phyloP scores from a whole-genome alignment of 1,140 invertebrate species.

The Pachypsylla venusta region DNA sequence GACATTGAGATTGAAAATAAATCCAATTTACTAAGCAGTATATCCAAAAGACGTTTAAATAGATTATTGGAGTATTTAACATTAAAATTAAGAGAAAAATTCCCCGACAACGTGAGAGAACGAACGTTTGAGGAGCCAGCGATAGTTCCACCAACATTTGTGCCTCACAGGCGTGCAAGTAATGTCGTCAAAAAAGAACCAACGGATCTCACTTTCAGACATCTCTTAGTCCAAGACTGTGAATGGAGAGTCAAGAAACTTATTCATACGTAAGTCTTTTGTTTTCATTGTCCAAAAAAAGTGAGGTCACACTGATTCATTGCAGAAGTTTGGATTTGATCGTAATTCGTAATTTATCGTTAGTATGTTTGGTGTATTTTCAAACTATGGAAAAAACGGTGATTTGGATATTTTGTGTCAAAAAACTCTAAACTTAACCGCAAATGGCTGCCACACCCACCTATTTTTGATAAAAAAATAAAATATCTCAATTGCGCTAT shows the following conservation, averaged over 20 bases:
- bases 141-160: not conserved
- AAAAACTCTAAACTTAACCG: too few species aligned
- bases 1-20: not conserved
- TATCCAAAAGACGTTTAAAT: not conserved
- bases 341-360: too few species aligned
- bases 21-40: not conserved
- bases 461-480: too few species aligned
- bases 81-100: not conserved
- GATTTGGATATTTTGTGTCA: too few species aligned
- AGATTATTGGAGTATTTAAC: not conserved
- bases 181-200: not conserved
- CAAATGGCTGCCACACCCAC: too few species aligned
- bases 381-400: too few species aligned
- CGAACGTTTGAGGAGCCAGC: not conserved
- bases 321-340: too few species aligned
- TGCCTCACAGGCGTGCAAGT: not conserved
- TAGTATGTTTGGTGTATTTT: too few species aligned
- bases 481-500: too few species aligned
- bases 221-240: not conserved
- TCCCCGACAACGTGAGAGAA: not conserved
- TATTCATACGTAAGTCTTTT: slow-evolving; percentile 4
- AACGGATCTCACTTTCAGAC: not conserved
- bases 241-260: not conserved
- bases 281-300: too few species aligned
- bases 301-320: too few species aligned